Conservation (phyloP, 2,797 vertebrate species). For the Scleropages formosus region DNA sequence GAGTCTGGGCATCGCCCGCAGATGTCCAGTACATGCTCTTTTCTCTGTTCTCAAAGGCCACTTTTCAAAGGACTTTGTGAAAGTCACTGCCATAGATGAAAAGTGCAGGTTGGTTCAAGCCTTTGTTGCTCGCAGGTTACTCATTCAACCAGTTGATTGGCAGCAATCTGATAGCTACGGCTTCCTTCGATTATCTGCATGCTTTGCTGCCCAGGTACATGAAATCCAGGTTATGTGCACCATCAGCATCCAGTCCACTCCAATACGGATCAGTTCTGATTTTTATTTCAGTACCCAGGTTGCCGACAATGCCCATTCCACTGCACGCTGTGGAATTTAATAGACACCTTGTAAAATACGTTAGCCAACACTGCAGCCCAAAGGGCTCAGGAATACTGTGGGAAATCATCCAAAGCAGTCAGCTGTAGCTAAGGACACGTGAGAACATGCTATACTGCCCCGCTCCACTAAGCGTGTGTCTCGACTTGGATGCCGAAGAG, state of each 20-base stretch:
- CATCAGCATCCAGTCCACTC: not conserved
- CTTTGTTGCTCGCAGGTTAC: not conserved
- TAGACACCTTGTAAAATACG: not conserved
- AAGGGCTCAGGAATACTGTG: too few species aligned
- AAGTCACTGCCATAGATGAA: not conserved
- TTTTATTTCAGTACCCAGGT: not conserved
- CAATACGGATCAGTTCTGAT: not conserved
- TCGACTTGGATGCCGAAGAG: not conserved
- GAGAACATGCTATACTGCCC: not conserved
- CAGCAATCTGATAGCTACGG: not conserved
- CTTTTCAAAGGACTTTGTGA: not conserved
- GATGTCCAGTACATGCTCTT: not conserved
- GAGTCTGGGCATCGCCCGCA: conserved; percentile 5
- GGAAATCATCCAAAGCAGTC: not conserved
- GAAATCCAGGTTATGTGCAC: not conserved
- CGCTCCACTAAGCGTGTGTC: not conserved
- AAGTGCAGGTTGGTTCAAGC: too few species aligned
- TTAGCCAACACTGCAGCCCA: not conserved
- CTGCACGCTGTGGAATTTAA: not conserved
- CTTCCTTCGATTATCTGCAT: conserved; percentile 5
- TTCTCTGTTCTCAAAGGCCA: not conserved
- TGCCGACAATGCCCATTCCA: not conserved
- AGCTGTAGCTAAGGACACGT: conserved; percentile 4
- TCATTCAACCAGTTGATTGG: not conserved
- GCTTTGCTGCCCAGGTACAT: not conserved